A percentile compares a stretch with the other conserved stretches of the same genome.
Conservation (phyloP, 2,113 vertebrate genomes). For the Xiphophorus maculatus region DNA sequence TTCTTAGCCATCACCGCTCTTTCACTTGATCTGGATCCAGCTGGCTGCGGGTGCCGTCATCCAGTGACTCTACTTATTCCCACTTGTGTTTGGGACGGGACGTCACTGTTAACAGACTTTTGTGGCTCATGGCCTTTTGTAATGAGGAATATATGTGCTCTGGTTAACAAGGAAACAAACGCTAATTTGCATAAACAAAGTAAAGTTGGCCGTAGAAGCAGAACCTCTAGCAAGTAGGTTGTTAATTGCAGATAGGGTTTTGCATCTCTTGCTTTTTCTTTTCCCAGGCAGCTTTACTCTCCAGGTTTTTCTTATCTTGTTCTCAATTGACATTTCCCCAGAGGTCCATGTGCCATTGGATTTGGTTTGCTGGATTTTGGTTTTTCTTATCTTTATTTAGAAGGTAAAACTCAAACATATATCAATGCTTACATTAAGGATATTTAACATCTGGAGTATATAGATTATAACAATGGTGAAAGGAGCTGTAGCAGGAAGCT, state of each 20-base stretch:
- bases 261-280: background rate
- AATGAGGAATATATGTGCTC: background rate
- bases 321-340: slow-evolving; percentile 2
- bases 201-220: background rate
- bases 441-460: background rate
- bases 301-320: background rate
- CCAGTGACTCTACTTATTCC: slow-evolving; percentile 31
- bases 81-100: background rate
- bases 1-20: background rate
- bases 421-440: no score
- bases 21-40: slow-evolving; percentile 8
- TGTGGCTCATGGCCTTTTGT: slow-evolving; percentile 2
- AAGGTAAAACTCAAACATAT: no score
- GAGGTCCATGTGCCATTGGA: slow-evolving; percentile 21
- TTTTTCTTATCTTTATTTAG: no score
- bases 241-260: background rate
- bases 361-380: background rate
- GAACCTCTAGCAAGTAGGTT: background rate
- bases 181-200: background rate
- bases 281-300: background rate
- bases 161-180: background rate
- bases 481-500: background rate
- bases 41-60: background rate
- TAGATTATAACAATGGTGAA: background rate
- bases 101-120: slow-evolving; percentile 9